phyloP scores from a whole-genome alignment of 2,113 vertebrate species.

The Hippocampus zosterae region DNA sequence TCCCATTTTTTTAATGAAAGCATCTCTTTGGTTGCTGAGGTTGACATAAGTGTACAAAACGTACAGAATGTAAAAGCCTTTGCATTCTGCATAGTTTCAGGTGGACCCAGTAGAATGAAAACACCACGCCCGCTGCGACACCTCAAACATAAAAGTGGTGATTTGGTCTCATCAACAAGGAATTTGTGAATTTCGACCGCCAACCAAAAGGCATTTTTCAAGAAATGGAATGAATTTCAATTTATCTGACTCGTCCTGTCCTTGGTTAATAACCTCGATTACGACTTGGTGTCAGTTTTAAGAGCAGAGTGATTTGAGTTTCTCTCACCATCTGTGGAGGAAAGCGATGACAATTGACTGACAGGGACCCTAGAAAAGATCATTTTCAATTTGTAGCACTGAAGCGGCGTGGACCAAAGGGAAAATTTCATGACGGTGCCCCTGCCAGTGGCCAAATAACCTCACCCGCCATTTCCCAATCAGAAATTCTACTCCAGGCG shows the following conservation, averaged over 20 bases:
- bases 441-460: neutral
- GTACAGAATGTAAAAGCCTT: neutral
- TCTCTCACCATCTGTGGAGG: neutral
- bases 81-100: conserved; percentile 3
- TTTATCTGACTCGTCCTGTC: conserved; percentile 1
- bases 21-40: conserved; percentile 16
- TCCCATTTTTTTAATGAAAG: neutral
- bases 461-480: conserved; percentile 12
- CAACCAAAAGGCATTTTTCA: neutral
- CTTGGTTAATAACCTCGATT: neutral
- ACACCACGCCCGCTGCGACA: too few species aligned
- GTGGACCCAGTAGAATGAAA: neutral
- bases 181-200: neutral
- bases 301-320: neutral
- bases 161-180: neutral
- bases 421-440: neutral
- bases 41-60: neutral
- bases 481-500: conserved; percentile 39
- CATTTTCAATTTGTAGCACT: neutral
- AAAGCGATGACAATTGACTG: neutral
- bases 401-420: neutral
- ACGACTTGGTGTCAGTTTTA: neutral
- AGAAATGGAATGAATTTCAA: too few species aligned
- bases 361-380: neutral
- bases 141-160: neutral